Base-by-base conservation (phyloP, 2,113 vertebrate species). In the Speoplatyrhinus poulsoni region DNA sequence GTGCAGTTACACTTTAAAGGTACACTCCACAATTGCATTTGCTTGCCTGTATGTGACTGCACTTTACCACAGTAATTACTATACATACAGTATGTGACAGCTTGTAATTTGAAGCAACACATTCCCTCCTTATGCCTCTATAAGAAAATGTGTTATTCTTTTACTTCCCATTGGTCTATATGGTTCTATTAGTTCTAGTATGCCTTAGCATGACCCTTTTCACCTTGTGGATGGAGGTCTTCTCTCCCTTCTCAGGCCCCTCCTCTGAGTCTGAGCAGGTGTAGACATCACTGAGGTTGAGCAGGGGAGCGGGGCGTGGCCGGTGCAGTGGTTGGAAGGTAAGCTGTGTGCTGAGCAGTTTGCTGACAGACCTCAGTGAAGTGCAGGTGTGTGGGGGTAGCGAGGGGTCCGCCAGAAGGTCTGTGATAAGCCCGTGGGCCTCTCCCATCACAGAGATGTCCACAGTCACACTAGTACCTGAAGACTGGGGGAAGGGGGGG, bases 361-460 rank as follows among this genome's bases (percentile, higher is more conserved):
- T 98, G 90, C 97, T 99, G 65, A 99, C 97, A 0, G 97, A 95
- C 70, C 96, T 91, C 70, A 99, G 85, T 0, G 97, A 97, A 0
- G 95, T 96, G 90, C 95, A 98, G 70, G 96, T 98, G 0, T 96
- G 95, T 19, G 96, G 93, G 2, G 98, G 96, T 77, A 99, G 89
- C 0, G 95, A 96, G 8, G 97, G 95, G 78, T 99, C 97, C 0
- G 97, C 97, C 80, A 99, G 88, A 16, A 99, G 95, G 86, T 99
- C 97, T 0, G 96, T 94, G 79, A 99, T 98, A 63, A 99, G 95
- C 9, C 98, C 98, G 0, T 99, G 98, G 1, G 98, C 98, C 78
- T 99, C 98, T 8, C 97, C 98, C 98, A 99, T 99, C 83, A 99
- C 96, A 0, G 96, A 96, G 0, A 99, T 97, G 63, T 99, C 98